Conservation (phyloP, 2,888 invertebrate species). For the Spatulosminthurus flaviceps region DNA sequence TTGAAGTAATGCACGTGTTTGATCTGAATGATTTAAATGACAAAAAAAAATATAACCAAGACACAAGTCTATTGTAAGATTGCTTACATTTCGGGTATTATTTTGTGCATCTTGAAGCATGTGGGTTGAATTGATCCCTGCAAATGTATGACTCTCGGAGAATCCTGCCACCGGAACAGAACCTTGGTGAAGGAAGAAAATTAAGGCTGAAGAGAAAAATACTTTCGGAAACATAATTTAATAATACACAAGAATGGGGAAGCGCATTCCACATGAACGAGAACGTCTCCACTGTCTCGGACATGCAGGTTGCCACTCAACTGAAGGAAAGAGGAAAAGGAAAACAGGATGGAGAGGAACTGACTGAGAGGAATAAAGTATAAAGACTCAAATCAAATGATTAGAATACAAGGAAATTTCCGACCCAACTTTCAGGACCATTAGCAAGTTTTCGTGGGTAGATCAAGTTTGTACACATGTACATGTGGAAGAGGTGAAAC, state of each 20-base stretch:
- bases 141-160: not conserved
- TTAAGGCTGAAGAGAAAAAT: not conserved
- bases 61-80: not conserved
- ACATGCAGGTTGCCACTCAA: not conserved
- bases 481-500: slow-evolving; percentile 5
- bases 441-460: not conserved
- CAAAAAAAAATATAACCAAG: slow-evolving; percentile 6
- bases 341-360: not conserved
- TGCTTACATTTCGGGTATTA: not conserved
- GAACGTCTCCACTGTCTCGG: not conserved
- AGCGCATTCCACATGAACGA: too few relatives aligned
- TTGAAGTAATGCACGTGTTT: too few relatives aligned
- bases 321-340: not conserved
- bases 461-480: not conserved
- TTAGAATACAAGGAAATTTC: not conserved
- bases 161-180: not conserved
- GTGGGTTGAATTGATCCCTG: not conserved
- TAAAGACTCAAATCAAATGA: not conserved
- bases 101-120: not conserved
- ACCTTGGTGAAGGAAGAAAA: not conserved
- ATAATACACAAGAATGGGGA: not conserved
- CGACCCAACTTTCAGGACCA: not conserved
- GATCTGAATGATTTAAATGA: not conserved
- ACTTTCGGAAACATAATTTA: not conserved
- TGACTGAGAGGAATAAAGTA: too few relatives aligned